Conservation (phyloP, 2,113 vertebrate species). For the Tinamus guttatus region DNA sequence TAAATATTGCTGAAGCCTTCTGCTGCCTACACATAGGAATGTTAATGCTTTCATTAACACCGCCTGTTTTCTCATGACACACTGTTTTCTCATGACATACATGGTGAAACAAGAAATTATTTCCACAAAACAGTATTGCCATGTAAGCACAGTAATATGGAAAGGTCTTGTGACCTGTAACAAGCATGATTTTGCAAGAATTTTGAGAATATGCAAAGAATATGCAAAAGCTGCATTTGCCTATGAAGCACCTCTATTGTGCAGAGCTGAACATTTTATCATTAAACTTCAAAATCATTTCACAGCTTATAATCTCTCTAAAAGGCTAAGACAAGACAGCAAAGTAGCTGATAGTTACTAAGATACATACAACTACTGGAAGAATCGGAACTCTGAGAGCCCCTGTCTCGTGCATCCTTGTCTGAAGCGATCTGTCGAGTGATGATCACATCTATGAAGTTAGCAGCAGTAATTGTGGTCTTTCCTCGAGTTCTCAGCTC, state of each 20-base stretch:
- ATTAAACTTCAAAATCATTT: background rate
- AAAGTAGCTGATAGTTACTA: conserved; percentile 49
- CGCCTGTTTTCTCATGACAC: background rate
- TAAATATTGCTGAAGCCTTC: background rate
- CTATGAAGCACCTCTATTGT: background rate
- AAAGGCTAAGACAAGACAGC: conserved; percentile 41
- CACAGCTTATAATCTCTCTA: background rate
- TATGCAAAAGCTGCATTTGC: background rate
- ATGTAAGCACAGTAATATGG: background rate
- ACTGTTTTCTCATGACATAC: background rate
- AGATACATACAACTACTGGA: conserved; percentile 92
- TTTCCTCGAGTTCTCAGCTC: conserved; percentile 96
- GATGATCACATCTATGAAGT: conserved; percentile 99
- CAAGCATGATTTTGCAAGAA: background rate
- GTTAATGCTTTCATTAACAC: background rate
- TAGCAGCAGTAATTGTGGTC: conserved; percentile 97
- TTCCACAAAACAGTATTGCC: background rate
- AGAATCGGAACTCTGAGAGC: conserved; percentile 95
- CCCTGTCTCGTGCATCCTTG: conserved; percentile 93
- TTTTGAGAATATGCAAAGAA: background rate
- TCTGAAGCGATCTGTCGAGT: conserved; percentile 97
- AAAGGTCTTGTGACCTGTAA: background rate
- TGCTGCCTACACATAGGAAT: background rate
- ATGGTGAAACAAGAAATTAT: background rate
- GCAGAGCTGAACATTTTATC: conserved; percentile 2